Evolutionary conservation across 2,888 invertebrate genomes (phyloP).

Genomic region (Chrysina gloriosa): DNA sequence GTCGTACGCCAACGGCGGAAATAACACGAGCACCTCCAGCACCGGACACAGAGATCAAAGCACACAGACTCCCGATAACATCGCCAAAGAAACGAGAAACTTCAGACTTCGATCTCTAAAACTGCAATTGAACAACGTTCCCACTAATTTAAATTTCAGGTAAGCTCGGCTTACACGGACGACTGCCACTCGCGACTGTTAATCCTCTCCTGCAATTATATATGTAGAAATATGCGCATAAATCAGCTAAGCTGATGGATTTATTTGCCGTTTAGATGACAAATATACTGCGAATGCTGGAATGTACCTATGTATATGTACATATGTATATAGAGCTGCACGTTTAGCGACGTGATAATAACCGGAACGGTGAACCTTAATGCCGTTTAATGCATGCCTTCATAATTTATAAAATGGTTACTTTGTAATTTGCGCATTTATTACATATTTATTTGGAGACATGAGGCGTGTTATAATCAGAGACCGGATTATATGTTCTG

Average conservation of each 20-base stretch:
- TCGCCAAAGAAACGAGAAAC: slow-evolving; percentile 75
- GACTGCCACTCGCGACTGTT: background rate
- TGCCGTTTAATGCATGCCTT: too few relatives aligned
- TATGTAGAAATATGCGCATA: slow-evolving; percentile 17
- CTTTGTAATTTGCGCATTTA: too few relatives aligned
- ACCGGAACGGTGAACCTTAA: too few relatives aligned
- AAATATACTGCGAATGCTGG: background rate
- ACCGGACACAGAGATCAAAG: slow-evolving; percentile 72
- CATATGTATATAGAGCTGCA: too few relatives aligned
- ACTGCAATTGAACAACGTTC: slow-evolving; percentile 73
- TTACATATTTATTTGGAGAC: too few relatives aligned
- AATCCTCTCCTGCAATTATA: background rate
- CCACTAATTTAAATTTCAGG: slow-evolving; percentile 72
- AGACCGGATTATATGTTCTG: too few relatives aligned
- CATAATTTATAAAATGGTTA: too few relatives aligned
- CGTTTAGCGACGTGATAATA: too few relatives aligned
- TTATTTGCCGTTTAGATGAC: background rate
- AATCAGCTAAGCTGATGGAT: slow-evolving; percentile 9
- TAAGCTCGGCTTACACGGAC: slow-evolving; percentile 51
- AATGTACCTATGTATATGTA: too few relatives aligned
- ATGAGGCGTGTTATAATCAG: too few relatives aligned
- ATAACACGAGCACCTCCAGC: slow-evolving; percentile 52
- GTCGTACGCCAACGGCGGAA: slow-evolving; percentile 71
- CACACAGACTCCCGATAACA: slow-evolving; percentile 79
- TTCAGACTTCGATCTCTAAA: slow-evolving; percentile 71